Evolutionary conservation across 2,113 vertebrate genomes (phyloP), one percentile per base, ranked within the genome.

Genomic region (Seriola rivoliana): DNA sequence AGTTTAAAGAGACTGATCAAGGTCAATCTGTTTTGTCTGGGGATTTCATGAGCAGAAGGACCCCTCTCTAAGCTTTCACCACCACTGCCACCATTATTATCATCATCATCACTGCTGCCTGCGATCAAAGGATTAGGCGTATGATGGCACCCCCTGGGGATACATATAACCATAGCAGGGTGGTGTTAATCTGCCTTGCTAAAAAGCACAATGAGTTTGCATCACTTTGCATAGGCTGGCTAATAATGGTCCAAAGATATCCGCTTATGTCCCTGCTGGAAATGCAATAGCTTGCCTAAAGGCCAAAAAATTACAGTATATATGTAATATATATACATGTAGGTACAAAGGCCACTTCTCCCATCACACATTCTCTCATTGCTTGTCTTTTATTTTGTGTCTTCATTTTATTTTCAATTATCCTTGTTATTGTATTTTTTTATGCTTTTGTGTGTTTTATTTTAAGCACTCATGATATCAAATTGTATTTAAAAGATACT

Each of bases 121-220:
- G 65, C 67, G 64, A 90, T 88, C 74, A 79, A 14, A 80, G 84
- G 90, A 92, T 93, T 88, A 92, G 80, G 50, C 32, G 1, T 72
- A 66, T 62, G 85, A 76, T 50, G 55, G 63, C 23, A 58, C 85
- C 87, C 89, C 92, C 75, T 3, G 65, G 85, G 68, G 78, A 54
- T 14, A 52, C 63, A 25, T 60, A 72, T 66, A 81, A 74, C 69
- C 9, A 0, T 38, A 80, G 69, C 71, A 59, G 82, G 81, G 68
- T 87, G 32, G n/a, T 46, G 48, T 72, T 92, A 92, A 93, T 92
- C 91, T 71, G 69, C 46, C 59, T 60, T 34, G 19, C 44, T 69
- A 46, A 85, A 92, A 87, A 81, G 85, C 80, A 88, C 85, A 91
- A 77, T 66, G 76, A 25, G 71, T 85, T 79, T 48, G 66, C 42